A percentile compares a stretch with the other conserved stretches of the same genome.
Conservation (phyloP, 2,113 vertebrate species). For the Chamaetylas fuelleborni region DNA sequence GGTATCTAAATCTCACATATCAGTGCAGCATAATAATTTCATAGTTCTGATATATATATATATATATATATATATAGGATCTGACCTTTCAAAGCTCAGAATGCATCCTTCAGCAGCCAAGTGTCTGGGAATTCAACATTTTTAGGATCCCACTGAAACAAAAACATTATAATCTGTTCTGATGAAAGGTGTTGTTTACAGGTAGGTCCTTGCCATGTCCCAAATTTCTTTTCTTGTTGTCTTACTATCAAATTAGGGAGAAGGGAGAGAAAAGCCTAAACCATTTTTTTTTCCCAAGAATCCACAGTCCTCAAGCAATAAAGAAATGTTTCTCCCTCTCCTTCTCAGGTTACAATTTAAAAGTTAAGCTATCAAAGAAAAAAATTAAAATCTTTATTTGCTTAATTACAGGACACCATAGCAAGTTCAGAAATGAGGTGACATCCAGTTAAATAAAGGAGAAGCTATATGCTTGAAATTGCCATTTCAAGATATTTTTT, state of each 20-base stretch:
- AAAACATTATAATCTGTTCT: background rate
- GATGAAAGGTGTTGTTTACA: background rate
- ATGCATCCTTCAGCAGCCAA: background rate
- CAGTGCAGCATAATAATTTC: background rate
- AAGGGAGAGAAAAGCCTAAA: background rate
- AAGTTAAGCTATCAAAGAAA: background rate
- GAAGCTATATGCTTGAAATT: background rate
- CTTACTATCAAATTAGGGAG: background rate
- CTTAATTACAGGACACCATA: background rate
- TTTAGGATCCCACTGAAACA: background rate
- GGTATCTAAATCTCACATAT: background rate
- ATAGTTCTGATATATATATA: background rate
- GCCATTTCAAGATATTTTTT: background rate
- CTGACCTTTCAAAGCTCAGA: background rate
- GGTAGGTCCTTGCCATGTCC: background rate
- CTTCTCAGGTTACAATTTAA: background rate
- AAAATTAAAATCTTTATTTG: background rate
- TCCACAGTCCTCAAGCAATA: background rate
- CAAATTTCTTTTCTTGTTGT: background rate
- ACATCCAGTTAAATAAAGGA: background rate
- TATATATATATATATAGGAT: too few relatives aligned
- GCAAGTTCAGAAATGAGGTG: background rate
- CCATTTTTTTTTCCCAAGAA: background rate
- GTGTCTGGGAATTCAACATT: background rate
- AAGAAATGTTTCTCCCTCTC: background rate